A percentile compares a stretch with the other conserved stretches of the same genome.
phyloP scores from a whole-genome alignment of 2,797 vertebrate species.

The Vespertilio murinus region DNA sequence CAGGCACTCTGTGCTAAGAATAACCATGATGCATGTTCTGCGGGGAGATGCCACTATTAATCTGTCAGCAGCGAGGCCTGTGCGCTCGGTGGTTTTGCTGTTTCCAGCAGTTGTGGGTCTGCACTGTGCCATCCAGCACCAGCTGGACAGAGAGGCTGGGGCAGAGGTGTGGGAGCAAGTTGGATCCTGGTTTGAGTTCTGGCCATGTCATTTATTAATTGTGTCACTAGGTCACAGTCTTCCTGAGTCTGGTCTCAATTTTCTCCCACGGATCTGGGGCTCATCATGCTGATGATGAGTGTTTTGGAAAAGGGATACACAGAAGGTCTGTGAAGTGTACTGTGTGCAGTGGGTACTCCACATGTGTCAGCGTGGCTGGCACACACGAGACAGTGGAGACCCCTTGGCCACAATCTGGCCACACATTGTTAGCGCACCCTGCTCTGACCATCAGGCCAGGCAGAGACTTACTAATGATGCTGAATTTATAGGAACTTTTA shows the following conservation, averaged over 20 bases:
- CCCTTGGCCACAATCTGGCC: neutral
- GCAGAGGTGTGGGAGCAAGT: neutral
- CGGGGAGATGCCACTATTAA: neutral
- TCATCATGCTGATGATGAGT: neutral
- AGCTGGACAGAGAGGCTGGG: neutral
- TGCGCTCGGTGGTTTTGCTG: neutral
- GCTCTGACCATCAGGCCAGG: neutral
- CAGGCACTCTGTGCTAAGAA: conserved; percentile 11
- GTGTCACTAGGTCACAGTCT: neutral
- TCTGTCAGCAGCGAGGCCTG: neutral
- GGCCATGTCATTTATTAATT: neutral
- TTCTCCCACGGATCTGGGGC: neutral
- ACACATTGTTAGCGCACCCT: neutral
- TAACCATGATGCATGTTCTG: neutral
- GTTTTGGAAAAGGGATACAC: neutral
- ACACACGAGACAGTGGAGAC: rapidly evolving
- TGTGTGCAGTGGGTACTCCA: rapidly evolving
- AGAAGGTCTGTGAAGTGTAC: neutral
- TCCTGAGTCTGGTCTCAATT: neutral
- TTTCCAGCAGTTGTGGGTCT: neutral
- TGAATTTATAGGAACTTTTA: conserved; percentile 13
- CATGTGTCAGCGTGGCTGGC: rapidly evolving
- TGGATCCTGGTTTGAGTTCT: neutral
- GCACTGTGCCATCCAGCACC: too few species aligned
- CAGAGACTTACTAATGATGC: neutral